Base-by-base conservation (phyloP, 2,113 vertebrate genomes). In the Phylloscopus trochilus region DNA sequence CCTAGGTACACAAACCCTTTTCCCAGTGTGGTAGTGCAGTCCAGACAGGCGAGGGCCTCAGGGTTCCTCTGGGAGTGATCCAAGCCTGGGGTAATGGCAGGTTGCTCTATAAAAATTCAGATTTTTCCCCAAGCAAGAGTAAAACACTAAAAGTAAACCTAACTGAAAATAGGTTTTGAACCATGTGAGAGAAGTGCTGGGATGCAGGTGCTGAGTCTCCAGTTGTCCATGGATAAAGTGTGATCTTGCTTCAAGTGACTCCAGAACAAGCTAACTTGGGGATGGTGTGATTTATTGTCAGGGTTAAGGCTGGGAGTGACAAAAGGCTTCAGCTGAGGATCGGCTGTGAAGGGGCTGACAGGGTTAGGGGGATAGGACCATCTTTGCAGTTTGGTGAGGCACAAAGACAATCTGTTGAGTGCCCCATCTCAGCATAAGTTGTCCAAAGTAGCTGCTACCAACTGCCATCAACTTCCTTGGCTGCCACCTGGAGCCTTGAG, bases 11-110 rank as follows among this genome's bases (percentile, higher is more conserved):
- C 18, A 43, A 47, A 18, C 14, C 10, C 16, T 7, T 59, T 63
- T 44, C 62, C 41, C 26, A 6, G 37, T 69, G 73, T 33, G 80
- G 44, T 60, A 67, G 20, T 58, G 39, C 16, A 12, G 44, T 55
- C 39, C 76, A 44, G 64, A 75, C 69, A 73, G 89, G 44, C 0
- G 30, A 75, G 77, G 67, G 74, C 74, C 79, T 33, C 44, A 4
- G 5, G 33, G 15, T 31, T 67, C 43, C 59, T 43, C 22, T 20
- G 30, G 75, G 26, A 49, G 43, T 0, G 0, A 20, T 35, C 44
- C 51, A n/a, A 35, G 12, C 33, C 43, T 24, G 1, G 2, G 11
- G 3, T 23, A 24, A 28, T 6, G 0, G 2, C 43, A 23, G 27
- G 26, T 15, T 3, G 0, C 17, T 62, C 39, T 18, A 0, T 43